phyloP scores from a whole-genome alignment of 2,113 vertebrate species.

The Leptocoma aspasia region DNA sequence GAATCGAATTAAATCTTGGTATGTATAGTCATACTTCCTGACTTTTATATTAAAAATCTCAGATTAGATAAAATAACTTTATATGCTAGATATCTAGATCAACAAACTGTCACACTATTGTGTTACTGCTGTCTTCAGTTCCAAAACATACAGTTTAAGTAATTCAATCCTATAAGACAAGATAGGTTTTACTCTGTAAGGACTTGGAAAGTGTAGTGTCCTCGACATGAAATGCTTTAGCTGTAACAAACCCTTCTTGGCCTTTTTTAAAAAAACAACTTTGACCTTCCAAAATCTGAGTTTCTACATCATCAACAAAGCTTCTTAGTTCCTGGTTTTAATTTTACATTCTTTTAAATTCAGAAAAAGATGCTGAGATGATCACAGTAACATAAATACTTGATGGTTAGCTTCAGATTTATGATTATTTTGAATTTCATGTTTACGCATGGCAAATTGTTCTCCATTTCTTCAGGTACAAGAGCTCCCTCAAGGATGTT shows the following conservation, averaged over 20 bases:
- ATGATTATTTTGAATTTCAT: not conserved
- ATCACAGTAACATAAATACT: not conserved
- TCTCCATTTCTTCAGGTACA: not conserved
- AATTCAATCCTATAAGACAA: not conserved
- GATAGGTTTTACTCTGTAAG: not conserved
- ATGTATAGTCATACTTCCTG: not conserved
- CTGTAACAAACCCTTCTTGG: not conserved
- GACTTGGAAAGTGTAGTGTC: not conserved
- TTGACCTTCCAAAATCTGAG: not conserved
- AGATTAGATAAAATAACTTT: not conserved
- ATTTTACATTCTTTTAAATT: not conserved
- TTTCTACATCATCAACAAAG: not conserved
- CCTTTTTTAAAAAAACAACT: not conserved
- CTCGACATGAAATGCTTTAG: not conserved
- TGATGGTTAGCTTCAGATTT: not conserved
- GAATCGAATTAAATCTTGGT: not conserved
- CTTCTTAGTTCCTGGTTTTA: not conserved
- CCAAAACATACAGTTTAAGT: not conserved
- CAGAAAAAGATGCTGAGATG: not conserved
- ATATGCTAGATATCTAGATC: not conserved
- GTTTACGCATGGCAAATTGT: not conserved
- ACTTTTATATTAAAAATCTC: not conserved
- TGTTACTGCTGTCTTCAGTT: not conserved
- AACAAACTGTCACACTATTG: not conserved
- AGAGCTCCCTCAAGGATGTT: not conserved